Base-by-base conservation (phyloP, 2,113 vertebrate species). In the Pipra filicauda region DNA sequence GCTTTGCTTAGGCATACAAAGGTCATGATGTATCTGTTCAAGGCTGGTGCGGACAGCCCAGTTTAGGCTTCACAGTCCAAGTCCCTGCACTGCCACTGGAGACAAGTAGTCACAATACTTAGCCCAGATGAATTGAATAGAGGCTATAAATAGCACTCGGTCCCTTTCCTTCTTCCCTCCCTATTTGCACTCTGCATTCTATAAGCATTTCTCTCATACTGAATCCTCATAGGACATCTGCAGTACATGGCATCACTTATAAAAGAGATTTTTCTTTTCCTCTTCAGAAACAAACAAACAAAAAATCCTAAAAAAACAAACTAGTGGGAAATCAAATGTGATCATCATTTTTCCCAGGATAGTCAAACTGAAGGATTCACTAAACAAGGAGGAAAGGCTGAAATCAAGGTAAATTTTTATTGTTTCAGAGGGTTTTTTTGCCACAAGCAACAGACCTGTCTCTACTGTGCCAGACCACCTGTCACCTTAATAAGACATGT, bases 381-480 rank as follows among this genome's bases (percentile, higher is more conserved):
- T 71, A 81, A 75, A 23, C 12, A 37, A 52, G 35, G 7, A 85
- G 21, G 27, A 81, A 92, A 77, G 37, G 4, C 24, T 81, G 57
- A 81, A 89, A 93, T 69, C 15, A 75, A 75, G 54, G 31, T 27
- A 61, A 37, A 8, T 41, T 85, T 44, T 35, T 51, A 54, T 44
- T 66, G 12, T 39, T 49, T 51, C n/a, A 30, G 18, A 22, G 24
- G 16, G 5, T 0, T 61, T 52, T 48, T 48, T 51, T 65, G 31
- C 15, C 22, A 51, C 31, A 55, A 44, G 58, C 48, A 86, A 39
- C 33, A 84, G 75, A 58, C 17, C 48, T 72, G 44, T 43, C 28
- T 86, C 37, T 85, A 30, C 65, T 66, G 41, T 70, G 66, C 76
- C 73, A 96, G 79, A 49, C 61, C 85, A 92, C 90, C 91, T 91